These are phyloP conservation scores for Leptothorax acervorum DNA, from an alignment of 2,888 invertebrate genomes.

Conservation along the genomic window DNA sequence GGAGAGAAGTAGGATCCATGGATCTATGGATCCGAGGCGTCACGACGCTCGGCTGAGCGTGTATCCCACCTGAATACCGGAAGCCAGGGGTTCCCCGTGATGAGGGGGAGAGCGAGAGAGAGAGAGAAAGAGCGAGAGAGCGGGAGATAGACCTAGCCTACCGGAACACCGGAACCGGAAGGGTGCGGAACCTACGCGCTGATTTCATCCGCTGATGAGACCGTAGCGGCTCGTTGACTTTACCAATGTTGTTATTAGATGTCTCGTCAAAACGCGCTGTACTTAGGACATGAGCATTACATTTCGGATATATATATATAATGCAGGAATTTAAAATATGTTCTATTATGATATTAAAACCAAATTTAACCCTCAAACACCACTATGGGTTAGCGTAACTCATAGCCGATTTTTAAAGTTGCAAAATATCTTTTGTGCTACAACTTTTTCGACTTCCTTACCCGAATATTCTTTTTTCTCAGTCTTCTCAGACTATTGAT, in stretches of 20 bases:
- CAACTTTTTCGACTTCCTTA: no score
- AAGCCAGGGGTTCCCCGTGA: slow-evolving; percentile 75
- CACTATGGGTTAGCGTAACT: no score
- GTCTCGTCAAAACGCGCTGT: background rate
- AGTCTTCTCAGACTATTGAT: no score
- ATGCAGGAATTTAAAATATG: background rate
- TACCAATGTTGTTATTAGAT: slow-evolving; percentile 54
- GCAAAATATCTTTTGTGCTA: no score
- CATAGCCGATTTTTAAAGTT: no score
- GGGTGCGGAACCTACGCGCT: slow-evolving; percentile 85
- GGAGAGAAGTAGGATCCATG: slow-evolving; percentile 72
- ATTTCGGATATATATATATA: background rate
- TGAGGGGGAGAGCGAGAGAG: slow-evolving; percentile 43
- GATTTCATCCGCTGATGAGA: slow-evolving; percentile 82
- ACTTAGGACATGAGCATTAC: background rate
- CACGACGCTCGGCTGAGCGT: slow-evolving; percentile 83
- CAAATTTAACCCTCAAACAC: background rate
- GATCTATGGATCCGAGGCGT: slow-evolving; percentile 74
- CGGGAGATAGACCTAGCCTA: slow-evolving; percentile 81
- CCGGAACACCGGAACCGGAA: slow-evolving; percentile 86
- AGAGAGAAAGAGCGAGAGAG: slow-evolving; percentile 30
- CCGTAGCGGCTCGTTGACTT: slow-evolving; percentile 67
- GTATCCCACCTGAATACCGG: slow-evolving; percentile 83
- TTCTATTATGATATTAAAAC: background rate
- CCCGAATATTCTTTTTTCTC: no score